Evolutionary conservation across 2,888 invertebrate species (phyloP).

Genomic region (Lepidocyrtinus sp.): DNA sequence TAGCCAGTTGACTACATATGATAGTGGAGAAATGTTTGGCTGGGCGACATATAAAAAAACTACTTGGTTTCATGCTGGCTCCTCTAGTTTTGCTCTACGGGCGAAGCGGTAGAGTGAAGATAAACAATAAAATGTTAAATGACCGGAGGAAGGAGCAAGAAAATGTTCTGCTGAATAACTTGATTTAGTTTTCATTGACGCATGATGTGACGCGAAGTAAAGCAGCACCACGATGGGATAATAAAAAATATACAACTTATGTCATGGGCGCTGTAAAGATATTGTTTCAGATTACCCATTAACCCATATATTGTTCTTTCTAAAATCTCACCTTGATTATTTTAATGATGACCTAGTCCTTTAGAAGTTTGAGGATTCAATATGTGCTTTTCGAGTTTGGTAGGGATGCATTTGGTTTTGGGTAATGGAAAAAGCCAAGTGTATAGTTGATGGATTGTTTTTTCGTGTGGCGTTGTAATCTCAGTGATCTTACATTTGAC

Average conservation of each 20-base stretch:
- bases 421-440: too few species aligned
- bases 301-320: background rate
- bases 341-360: background rate
- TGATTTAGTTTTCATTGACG: background rate
- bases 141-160: background rate
- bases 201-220: background rate
- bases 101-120: too few species aligned
- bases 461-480: background rate
- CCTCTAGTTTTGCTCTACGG: background rate
- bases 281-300: background rate
- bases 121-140: background rate
- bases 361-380: too few species aligned
- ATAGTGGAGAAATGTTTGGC: conserved; percentile 33
- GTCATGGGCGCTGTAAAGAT: too few species aligned
- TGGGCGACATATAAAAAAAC: too few species aligned
- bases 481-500: too few species aligned
- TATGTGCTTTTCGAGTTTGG: too few species aligned
- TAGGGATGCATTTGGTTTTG: too few species aligned
- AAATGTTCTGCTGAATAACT: background rate
- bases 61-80: background rate
- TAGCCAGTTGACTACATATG: conserved; percentile 44
- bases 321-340: background rate
- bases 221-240: too few species aligned
- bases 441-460: conserved; percentile 5
- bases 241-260: background rate